A percentile compares a stretch with the other conserved stretches of the same genome.
These are phyloP conservation scores for Cyclura pinguis DNA, from an alignment of 2,797 vertebrate genomes.

Conservation along the genomic window DNA sequence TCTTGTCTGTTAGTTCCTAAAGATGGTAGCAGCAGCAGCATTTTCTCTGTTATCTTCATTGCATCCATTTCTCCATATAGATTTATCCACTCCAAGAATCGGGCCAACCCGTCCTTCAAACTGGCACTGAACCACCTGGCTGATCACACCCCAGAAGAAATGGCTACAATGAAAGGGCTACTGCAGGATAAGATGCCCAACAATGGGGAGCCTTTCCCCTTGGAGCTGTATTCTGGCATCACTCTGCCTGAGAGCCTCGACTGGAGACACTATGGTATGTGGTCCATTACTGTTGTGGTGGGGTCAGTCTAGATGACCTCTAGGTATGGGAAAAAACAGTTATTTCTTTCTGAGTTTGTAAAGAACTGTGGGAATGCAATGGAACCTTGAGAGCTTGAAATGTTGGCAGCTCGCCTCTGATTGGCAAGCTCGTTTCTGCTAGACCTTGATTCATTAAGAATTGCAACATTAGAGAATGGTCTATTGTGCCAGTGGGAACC, in stretches of 20 bases:
- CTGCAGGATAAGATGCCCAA: slow-evolving; percentile 74
- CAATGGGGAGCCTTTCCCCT: slow-evolving; percentile 79
- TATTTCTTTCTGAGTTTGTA: too few species aligned
- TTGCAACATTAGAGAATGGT: too few species aligned
- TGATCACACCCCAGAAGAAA: slow-evolving; percentile 80
- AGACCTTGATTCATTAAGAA: too few species aligned
- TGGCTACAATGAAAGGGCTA: slow-evolving; percentile 78
- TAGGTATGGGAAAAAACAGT: too few species aligned
- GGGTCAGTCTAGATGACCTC: too few species aligned
- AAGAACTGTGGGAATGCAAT: too few species aligned
- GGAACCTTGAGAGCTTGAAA: too few species aligned
- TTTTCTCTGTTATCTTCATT: neutral
- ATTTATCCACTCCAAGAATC: slow-evolving; percentile 85
- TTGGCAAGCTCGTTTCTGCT: too few species aligned
- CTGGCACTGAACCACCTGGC: slow-evolving; percentile 84
- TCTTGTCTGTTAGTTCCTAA: too few species aligned
- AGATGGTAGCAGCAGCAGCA: neutral
- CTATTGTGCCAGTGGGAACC: too few species aligned
- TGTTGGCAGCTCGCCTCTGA: too few species aligned
- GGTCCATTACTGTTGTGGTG: neutral
- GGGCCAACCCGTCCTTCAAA: slow-evolving; percentile 79
- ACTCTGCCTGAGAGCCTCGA: slow-evolving; percentile 80
- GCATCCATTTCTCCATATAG: slow-evolving; percentile 42
- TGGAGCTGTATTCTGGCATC: slow-evolving; percentile 61
- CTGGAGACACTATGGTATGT: slow-evolving; percentile 83